Conservation (phyloP, 1,140 invertebrate species). For the Coelopa frigida region DNA sequence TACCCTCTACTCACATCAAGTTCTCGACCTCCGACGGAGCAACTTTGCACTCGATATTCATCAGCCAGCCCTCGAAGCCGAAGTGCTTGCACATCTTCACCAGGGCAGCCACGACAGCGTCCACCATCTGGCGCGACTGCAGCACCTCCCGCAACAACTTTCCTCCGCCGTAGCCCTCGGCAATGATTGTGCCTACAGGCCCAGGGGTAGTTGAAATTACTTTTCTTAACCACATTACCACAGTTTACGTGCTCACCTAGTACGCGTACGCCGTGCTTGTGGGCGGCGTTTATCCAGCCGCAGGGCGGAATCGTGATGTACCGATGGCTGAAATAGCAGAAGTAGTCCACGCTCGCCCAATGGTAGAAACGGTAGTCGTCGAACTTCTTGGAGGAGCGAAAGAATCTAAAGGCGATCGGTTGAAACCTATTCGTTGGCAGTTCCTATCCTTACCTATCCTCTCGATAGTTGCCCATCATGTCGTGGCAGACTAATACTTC, state of each 20-base stretch:
- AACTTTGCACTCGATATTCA: conserved; percentile 90
- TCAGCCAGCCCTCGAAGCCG: conserved; percentile 90
- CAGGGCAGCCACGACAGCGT: conserved; percentile 60
- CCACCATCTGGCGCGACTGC: conserved; percentile 47
- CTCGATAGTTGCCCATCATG: conserved; percentile 88
- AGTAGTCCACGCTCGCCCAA: conserved; percentile 86
- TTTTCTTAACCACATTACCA: conserved; percentile 40
- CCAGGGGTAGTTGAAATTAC: background rate
- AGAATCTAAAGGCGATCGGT: too few species aligned
- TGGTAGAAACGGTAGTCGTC: conserved; percentile 78
- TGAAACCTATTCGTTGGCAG: background rate
- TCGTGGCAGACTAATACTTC: conserved; percentile 88
- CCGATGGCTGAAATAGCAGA: conserved; percentile 95
- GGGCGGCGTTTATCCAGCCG: conserved; percentile 88
- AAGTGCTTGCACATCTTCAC: conserved; percentile 65
- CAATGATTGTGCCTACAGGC: conserved; percentile 88
- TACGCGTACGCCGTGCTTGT: conserved; percentile 82
- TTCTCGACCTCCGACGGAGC: conserved; percentile 44
- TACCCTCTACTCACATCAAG: conserved; percentile 40
- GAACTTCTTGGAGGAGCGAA: conserved; percentile 55
- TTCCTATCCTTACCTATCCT: conserved; percentile 64
- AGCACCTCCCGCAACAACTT: conserved; percentile 65
- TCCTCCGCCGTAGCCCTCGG: conserved; percentile 67
- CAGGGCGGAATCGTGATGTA: conserved; percentile 90
- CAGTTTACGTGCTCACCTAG: conserved; percentile 46